Percentiles rank a stretch among this genome's conserved stretches.
Evolutionary conservation across 2,888 invertebrate species (phyloP).

Genomic region (Eilema caniola): DNA sequence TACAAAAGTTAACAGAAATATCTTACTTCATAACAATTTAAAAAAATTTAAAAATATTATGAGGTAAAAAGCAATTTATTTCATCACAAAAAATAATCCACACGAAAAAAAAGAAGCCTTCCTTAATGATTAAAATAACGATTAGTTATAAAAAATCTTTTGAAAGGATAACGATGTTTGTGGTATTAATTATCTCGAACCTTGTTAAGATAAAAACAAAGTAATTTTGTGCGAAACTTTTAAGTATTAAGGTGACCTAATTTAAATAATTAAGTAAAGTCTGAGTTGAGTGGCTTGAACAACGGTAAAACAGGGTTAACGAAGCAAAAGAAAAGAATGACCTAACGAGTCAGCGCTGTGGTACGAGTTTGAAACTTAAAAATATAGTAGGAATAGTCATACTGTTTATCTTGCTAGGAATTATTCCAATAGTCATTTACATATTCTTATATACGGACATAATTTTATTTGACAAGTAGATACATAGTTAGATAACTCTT

Average conservation of each 20-base stretch:
- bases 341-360: background rate
- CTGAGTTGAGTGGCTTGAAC: slow-evolving; percentile 6
- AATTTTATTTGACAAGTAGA: too few relatives aligned
- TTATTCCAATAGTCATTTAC: background rate
- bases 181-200: slow-evolving; percentile 12
- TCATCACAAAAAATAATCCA: slow-evolving; percentile 9
- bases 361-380: slow-evolving; percentile 9
- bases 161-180: slow-evolving; percentile 20
- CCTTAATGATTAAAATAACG: slow-evolving; percentile 16
- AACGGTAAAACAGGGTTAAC: slow-evolving; percentile 7
- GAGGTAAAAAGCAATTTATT: slow-evolving; percentile 9
- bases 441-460: too few relatives aligned
- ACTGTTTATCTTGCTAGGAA: background rate
- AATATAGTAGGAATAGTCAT: background rate
- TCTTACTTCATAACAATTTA: background rate
- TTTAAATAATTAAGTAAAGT: slow-evolving; percentile 7
- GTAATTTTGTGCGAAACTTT: slow-evolving; percentile 7
- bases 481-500: too few relatives aligned
- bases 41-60: background rate
- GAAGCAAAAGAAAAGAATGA: slow-evolving; percentile 3
- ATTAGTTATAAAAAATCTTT: slow-evolving; percentile 18
- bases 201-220: slow-evolving; percentile 20
- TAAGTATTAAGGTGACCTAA: slow-evolving; percentile 11
- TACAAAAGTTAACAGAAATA: background rate
- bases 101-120: slow-evolving; percentile 7